Evolutionary conservation across 1,140 invertebrate genomes (phyloP), one percentile per base, ranked within the genome.

Genomic region (Trypoxylus dichotomus): DNA sequence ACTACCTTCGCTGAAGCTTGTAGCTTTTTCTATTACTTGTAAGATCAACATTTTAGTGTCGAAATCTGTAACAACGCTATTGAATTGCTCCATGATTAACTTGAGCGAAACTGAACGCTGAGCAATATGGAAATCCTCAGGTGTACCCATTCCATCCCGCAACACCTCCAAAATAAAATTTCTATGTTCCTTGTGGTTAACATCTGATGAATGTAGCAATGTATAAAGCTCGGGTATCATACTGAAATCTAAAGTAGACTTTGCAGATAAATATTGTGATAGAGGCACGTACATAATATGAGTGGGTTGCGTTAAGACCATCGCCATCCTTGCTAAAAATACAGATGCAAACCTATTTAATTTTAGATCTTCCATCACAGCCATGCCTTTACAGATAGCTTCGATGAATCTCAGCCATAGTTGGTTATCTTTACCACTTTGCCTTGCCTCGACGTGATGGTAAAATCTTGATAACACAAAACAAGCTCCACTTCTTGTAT

Each of bases 201-300:
- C 85, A 71, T 92, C 90, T 5, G 90, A 89, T 78, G 91, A 93
- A 79, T 94, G 91, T 78, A 94, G 91, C 13, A 94, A 88, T 75
- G 91, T 91, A 37, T 93, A 89, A 78, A 95, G 91, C 85, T 94
- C 94, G 5, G 94, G 94, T n/a, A 95, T 90, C n/a, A 90, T 88
- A 3, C 88, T 88, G 1, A 94, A 85, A 84, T 94, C 90, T 5
- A 94, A 84, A 10, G 88, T 86, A 41, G 91, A 89, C 85, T 93
- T 94, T 0, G 92, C 91, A 82, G 92, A 89, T 8, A 95, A 84
- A 85, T 94, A 94, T 74, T 90, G 89, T 74, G 92, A 91, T 0
- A 95, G 84, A 2, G 91, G 88, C 74, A 87, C 86, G 82, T 93
- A 95, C 78, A 95, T 87, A 1, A 90, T 88, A 81, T 94, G 88